Base-by-base conservation (phyloP, 2,888 invertebrate genomes). In the Drosophila recens region DNA sequence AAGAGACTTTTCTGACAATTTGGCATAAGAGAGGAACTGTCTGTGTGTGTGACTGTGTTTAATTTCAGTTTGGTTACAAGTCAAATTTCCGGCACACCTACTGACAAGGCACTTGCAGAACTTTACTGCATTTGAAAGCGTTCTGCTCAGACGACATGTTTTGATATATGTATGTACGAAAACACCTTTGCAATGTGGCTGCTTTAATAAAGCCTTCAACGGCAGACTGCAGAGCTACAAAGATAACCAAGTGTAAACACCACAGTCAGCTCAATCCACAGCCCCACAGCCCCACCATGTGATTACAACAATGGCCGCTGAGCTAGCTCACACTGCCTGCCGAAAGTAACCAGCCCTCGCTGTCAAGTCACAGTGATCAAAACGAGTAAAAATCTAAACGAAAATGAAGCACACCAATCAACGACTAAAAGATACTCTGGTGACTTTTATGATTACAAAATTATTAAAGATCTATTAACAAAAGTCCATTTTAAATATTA, bases 181-280 rank as follows among this genome's bases (percentile, higher is more conserved):
- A 76, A 67, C 79, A 63, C 69, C 46, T 53, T 62, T 13, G 51
- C 74, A 62, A 62, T 73, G 61, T 34, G 67, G 48, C 52, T 72
- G 75, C 72, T 72, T 82, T 80, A 86, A 83, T 87, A 79, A 84
- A 80, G 80, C 89, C 72, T 79, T 89, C 89, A 87, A 51, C 78
- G 53, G 66, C 87, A 87, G 80, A 74, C 71, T 5, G 27, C 27
- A 27, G 54, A 75, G 66, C 67, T 46, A 46, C 76, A 79, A 74
- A 67, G 71, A 79, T 76, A 81, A 74, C 82, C 86, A 78, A 68
- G 45, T 73, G 67, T 62, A 56, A 58, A 20, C 15, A n/a, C 57
- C 57, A 58, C 36, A 49, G 27, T 6, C 65, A 36, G 43, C 51
- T 61, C 40, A 51, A 66, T 40, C 48, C 56, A 40, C 67, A 33